Evolutionary conservation across 2,113 vertebrate genomes (phyloP).

Genomic region (Oreotrochilus melanogaster): DNA sequence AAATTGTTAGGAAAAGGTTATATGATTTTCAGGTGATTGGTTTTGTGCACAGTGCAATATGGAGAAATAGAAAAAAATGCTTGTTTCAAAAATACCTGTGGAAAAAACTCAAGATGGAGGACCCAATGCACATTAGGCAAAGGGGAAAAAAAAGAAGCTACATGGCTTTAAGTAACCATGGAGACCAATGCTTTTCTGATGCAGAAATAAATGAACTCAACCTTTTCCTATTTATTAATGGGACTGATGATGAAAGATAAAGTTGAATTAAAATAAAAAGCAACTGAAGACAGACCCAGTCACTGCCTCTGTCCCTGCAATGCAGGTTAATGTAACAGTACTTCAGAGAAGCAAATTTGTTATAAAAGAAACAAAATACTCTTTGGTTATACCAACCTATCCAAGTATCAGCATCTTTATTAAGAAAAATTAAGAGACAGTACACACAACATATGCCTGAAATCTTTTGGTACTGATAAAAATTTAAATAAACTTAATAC

Average conservation of each 20-base stretch:
- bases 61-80: background rate
- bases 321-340: background rate
- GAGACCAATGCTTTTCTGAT: conserved; percentile 46
- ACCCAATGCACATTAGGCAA: background rate
- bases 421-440: background rate
- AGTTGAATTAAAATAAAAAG: conserved; percentile 49
- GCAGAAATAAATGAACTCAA: conserved; percentile 65
- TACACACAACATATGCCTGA: background rate
- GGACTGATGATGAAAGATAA: conserved; percentile 52
- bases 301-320: conserved; percentile 23
- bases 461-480: background rate
- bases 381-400: background rate
- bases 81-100: background rate
- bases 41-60: background rate
- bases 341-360: background rate
- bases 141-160: background rate
- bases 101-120: conserved; percentile 27
- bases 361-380: conserved; percentile 1
- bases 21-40: background rate
- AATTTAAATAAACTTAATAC: background rate
- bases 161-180: conserved; percentile 60
- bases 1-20: background rate
- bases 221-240: conserved; percentile 63
- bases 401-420: conserved; percentile 10
- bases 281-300: background rate